Evolutionary conservation across 2,888 invertebrate species (phyloP).

Genomic region (Noctuana brunneofusca): DNA sequence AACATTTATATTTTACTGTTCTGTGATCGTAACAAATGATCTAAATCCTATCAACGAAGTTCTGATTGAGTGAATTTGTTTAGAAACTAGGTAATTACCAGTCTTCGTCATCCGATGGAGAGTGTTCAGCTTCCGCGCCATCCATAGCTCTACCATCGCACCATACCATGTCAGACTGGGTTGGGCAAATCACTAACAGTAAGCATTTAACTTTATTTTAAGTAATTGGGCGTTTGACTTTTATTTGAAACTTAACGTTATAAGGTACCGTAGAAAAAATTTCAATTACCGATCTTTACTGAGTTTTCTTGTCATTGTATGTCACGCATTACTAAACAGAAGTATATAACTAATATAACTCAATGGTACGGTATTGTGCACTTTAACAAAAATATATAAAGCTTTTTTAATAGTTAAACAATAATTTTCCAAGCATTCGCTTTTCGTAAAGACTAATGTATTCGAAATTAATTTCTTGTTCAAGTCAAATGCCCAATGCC

Average conservation of each 20-base stretch:
- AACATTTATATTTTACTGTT: slow-evolving; percentile 13
- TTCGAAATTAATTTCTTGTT: too few species aligned
- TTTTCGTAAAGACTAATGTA: too few species aligned
- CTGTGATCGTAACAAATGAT: slow-evolving; percentile 20
- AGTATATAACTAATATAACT: too few species aligned
- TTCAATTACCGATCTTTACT: not conserved
- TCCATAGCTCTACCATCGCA: slow-evolving; percentile 80
- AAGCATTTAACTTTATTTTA: slow-evolving; percentile 55
- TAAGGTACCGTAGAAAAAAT: not conserved
- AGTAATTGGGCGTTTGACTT: slow-evolving; percentile 23
- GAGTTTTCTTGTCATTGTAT: not conserved
- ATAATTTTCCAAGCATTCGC: too few species aligned
- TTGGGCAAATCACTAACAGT: slow-evolving; percentile 94
- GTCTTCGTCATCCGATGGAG: slow-evolving; percentile 84
- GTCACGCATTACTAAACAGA: too few species aligned
- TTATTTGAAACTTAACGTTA: not conserved
- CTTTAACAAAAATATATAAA: too few species aligned
- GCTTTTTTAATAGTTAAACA: too few species aligned
- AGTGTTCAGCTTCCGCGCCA: slow-evolving; percentile 85
- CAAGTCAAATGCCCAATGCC: slow-evolving; percentile 16
- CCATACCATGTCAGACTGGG: slow-evolving; percentile 90
- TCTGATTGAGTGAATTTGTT: slow-evolving; percentile 47
- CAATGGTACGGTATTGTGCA: too few species aligned
- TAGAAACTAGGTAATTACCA: slow-evolving; percentile 78
- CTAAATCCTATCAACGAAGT: slow-evolving; percentile 13